Percentiles rank a stretch among this genome's conserved stretches.
Evolutionary conservation across 1,140 invertebrate species (phyloP).

Genomic region (Leguminivora glycinivorella): DNA sequence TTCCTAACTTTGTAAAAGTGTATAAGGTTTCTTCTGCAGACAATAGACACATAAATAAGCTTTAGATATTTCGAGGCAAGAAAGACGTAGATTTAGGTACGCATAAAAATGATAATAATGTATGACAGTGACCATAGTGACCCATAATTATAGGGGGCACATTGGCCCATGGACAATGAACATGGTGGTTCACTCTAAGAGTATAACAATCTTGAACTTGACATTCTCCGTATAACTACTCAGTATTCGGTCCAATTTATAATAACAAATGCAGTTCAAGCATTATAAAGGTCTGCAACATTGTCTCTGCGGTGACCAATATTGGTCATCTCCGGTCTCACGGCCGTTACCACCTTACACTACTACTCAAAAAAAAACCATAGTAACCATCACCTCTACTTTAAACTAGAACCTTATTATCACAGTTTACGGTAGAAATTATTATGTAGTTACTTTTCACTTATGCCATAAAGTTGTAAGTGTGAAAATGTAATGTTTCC

Average conservation of each 20-base stretch:
- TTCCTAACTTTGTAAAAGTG: no score
- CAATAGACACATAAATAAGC: no score
- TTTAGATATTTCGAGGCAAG: no score
- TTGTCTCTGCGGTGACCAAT: constrained; percentile 19
- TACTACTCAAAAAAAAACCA: not conserved
- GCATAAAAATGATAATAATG: no score
- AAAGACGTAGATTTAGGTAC: no score
- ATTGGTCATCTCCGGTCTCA: constrained; percentile 26
- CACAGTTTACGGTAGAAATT: not conserved
- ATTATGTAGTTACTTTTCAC: not conserved
- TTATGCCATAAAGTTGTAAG: not conserved
- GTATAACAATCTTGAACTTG: no score
- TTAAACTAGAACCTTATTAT: not conserved
- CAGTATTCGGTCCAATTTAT: not conserved
- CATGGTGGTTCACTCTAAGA: no score
- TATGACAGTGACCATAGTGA: no score
- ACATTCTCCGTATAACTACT: no score
- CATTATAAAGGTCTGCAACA: not conserved
- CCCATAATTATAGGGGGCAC: no score
- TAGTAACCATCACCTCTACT: not conserved
- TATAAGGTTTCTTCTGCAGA: no score
- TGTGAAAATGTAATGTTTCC: constrained; percentile 8
- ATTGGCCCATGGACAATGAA: no score
- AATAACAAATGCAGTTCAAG: constrained; percentile 14
- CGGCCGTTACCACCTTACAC: not conserved